Conservation (phyloP, 2,113 vertebrate genomes). For the Carassius carassius region DNA sequence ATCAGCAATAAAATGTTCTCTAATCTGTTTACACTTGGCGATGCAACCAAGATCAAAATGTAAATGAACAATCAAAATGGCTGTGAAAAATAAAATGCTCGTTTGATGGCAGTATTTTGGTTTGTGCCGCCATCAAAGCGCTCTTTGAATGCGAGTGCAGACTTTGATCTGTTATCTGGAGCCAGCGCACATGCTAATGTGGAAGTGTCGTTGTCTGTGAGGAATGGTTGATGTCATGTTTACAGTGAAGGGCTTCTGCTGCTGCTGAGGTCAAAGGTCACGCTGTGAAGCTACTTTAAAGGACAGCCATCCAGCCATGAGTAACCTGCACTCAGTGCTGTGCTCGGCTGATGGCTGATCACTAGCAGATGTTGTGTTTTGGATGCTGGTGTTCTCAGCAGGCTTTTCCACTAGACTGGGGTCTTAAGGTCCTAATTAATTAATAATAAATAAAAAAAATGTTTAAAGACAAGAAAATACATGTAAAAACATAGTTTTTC, state of each 20-base stretch:
- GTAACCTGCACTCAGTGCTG: neutral
- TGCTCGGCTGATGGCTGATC: neutral
- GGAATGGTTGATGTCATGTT: slow-evolving; percentile 30
- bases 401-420: neutral
- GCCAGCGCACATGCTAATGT: slow-evolving; percentile 51
- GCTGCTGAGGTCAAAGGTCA: neutral
- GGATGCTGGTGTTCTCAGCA: neutral
- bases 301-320: neutral
- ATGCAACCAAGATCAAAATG: neutral
- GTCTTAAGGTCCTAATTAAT: too few species aligned
- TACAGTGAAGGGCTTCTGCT: slow-evolving; percentile 4
- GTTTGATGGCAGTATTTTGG: neutral
- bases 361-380: neutral
- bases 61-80: neutral
- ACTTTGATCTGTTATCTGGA: slow-evolving; percentile 53
- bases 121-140: slow-evolving; percentile 9
- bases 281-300: neutral
- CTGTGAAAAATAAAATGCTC: neutral
- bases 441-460: too few species aligned
- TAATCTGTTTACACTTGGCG: too few species aligned
- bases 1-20: neutral
- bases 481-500: too few species aligned
- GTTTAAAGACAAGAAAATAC: neutral
- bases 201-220: slow-evolving; percentile 48
- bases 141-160: slow-evolving; percentile 25